Conservation (phyloP, 2,113 vertebrate genomes). For the Origma solitaria region DNA sequence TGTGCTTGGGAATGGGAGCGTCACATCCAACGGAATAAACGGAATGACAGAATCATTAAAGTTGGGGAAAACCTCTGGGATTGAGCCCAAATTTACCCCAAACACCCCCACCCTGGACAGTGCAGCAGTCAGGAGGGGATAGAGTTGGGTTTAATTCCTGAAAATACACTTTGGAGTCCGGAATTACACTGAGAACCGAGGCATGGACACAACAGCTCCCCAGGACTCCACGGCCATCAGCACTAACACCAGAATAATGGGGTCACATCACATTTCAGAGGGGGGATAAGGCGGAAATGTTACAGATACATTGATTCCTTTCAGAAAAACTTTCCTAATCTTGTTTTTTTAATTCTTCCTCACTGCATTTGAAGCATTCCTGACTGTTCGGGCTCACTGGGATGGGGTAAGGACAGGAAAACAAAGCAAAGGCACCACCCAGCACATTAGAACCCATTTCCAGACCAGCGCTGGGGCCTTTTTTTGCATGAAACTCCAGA, state of each 20-base stretch:
- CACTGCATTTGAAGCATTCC: neutral
- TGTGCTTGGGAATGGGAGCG: rapidly evolving
- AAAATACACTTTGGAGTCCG: neutral
- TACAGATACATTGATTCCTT: neutral
- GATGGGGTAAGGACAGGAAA: neutral
- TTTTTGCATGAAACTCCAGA: neutral
- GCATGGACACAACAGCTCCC: neutral
- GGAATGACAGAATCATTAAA: rapidly evolving
- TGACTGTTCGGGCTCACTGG: neutral
- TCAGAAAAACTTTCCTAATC: neutral
- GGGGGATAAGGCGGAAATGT: neutral
- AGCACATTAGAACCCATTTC: neutral
- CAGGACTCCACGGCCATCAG: neutral
- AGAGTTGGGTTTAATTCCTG: slow-evolving; percentile 27
- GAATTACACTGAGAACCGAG: slow-evolving; percentile 11
- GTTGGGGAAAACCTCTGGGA: neutral
- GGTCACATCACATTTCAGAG: neutral
- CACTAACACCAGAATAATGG: neutral
- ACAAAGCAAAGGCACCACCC: neutral
- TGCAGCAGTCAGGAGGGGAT: neutral
- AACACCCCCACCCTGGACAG: no score
- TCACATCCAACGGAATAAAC: rapidly evolving
- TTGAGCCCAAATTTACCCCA: neutral
- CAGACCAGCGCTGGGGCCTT: neutral
- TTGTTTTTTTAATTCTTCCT: neutral